phyloP scores from a whole-genome alignment of 2,888 invertebrate genomes.

The Microctonus hyperodae region DNA sequence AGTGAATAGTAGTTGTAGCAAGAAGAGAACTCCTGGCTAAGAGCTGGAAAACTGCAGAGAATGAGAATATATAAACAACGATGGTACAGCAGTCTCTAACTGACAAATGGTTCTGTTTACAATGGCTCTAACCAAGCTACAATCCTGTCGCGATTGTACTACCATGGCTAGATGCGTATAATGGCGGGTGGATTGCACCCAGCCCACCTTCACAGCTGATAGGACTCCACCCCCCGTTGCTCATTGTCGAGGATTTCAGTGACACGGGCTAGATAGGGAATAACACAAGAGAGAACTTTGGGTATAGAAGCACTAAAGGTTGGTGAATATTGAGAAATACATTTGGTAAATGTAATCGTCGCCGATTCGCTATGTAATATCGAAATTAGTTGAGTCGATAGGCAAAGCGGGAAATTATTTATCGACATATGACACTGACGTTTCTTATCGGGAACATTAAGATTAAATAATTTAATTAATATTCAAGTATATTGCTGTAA shows the following conservation, averaged over 20 bases:
- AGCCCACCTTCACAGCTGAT: constrained; percentile 2
- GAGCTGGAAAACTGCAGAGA: background rate
- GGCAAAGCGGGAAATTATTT: constrained; percentile 2
- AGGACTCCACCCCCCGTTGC: constrained; percentile 2
- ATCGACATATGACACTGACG: background rate
- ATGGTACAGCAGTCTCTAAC: constrained; percentile 35
- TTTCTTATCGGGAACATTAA: background rate
- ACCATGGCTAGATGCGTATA: constrained; percentile 39
- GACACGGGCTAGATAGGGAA: background rate
- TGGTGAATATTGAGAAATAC: background rate
- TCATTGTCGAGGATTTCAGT: background rate
- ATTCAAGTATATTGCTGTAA: background rate
- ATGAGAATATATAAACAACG: constrained; percentile 31
- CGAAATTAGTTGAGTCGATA: background rate
- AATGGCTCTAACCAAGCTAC: constrained; percentile 41
- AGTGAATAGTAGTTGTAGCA: background rate
- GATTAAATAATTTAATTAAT: background rate
- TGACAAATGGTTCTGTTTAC: constrained; percentile 56
- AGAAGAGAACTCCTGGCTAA: constrained; percentile 23
- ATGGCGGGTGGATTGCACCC: constrained; percentile 32
- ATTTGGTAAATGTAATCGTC: background rate
- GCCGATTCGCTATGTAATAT: background rate
- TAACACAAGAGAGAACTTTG: background rate
- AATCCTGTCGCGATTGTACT: constrained; percentile 23
- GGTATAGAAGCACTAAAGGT: background rate